These are phyloP conservation scores for Eidolon dupreanum DNA, from an alignment of 2,797 vertebrate genomes.

Conservation along the genomic window DNA sequence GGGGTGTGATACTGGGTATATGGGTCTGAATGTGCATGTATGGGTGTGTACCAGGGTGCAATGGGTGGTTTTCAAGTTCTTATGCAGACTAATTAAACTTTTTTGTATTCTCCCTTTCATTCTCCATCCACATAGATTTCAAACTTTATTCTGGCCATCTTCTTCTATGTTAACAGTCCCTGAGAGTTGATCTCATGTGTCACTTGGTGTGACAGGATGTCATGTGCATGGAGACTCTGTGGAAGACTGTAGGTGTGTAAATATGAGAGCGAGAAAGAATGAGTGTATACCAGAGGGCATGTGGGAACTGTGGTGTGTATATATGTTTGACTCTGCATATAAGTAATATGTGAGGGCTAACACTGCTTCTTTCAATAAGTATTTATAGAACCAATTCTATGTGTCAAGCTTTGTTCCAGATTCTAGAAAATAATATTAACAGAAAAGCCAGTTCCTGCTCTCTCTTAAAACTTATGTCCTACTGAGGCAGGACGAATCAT, in stretches of 20 bases:
- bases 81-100: not conserved
- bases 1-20: not conserved
- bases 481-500: not conserved
- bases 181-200: not conserved
- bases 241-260: not conserved
- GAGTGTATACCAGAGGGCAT: not conserved
- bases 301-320: rapidly evolving
- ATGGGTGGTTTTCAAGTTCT: not conserved
- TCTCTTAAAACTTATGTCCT: not conserved
- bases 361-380: not conserved
- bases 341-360: not conserved
- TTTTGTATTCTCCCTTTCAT: not conserved
- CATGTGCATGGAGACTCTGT: not conserved
- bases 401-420: not conserved
- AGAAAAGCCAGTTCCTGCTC: not conserved
- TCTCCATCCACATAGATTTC: not conserved
- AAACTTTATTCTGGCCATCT: not conserved
- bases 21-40: not conserved
- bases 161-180: not conserved
- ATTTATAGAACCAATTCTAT: not conserved
- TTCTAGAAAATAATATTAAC: not conserved
- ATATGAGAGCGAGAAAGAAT: not conserved
- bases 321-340: not conserved
- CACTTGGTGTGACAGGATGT: not conserved
- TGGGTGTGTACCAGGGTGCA: not conserved